A percentile compares a stretch with the other conserved stretches of the same genome.
Conservation (phyloP, 1,140 invertebrate genomes). For the Drosophila cardini region DNA sequence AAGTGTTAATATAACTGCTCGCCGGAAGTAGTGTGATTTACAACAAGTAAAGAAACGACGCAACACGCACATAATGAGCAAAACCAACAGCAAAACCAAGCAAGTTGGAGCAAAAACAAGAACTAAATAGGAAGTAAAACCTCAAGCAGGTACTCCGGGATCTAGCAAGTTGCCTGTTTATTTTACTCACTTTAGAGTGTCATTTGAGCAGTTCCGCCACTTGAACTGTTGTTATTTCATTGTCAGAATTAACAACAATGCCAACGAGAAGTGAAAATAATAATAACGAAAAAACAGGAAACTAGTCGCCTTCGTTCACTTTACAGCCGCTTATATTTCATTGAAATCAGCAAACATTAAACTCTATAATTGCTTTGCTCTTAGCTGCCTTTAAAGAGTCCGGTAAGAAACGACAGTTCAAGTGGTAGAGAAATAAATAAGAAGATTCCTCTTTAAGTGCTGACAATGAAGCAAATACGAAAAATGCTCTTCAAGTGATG, state of each 20-base stretch:
- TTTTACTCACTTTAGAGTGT: conserved; percentile 42
- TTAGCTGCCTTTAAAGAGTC: neutral
- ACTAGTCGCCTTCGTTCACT: conserved; percentile 33
- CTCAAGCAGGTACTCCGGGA: neutral
- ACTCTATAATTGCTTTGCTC: neutral
- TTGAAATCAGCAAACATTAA: neutral
- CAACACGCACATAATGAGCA: conserved; percentile 64
- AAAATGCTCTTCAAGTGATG: too few species aligned
- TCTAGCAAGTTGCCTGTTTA: conserved; percentile 28
- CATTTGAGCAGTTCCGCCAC: conserved; percentile 40
- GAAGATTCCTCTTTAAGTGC: neutral
- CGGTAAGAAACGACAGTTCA: neutral
- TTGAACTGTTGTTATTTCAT: conserved; percentile 38
- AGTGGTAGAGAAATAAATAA: neutral
- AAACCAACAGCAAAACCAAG: conserved; percentile 21
- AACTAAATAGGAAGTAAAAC: conserved; percentile 1
- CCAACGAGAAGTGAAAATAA: neutral
- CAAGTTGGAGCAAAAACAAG: neutral
- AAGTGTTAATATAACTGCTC: conserved; percentile 40
- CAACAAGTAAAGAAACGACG: conserved; percentile 58
- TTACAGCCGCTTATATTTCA: conserved; percentile 14
- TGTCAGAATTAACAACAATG: conserved; percentile 20
- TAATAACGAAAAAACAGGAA: neutral
- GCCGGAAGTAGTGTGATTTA: conserved; percentile 80
- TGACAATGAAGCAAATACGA: neutral